These are phyloP conservation scores for Ochotona curzoniae DNA, from an alignment of 2,113 vertebrate species.

Conservation along the genomic window DNA sequence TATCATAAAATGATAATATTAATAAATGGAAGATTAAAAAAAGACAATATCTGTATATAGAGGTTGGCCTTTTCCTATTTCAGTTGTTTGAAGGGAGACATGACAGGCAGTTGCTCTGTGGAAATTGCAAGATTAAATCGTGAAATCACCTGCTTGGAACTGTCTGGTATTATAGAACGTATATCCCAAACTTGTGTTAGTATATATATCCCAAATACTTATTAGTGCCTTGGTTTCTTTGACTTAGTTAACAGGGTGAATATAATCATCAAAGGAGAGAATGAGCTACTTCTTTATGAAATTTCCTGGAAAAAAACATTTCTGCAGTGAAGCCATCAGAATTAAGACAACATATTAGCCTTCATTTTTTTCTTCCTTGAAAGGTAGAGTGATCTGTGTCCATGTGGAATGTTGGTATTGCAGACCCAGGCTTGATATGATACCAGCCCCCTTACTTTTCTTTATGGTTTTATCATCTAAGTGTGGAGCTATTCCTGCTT, in stretches of 20 bases:
- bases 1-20: no score
- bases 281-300: slow-evolving; percentile 16
- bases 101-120: slow-evolving; percentile 26
- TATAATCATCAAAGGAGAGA: slow-evolving; percentile 2
- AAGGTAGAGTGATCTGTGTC: no score
- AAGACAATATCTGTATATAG: background rate
- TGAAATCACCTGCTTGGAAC: slow-evolving; percentile 1
- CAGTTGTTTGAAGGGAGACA: slow-evolving; percentile 1
- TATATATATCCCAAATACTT: no score
- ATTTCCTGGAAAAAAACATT: slow-evolving; percentile 55
- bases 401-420: no score
- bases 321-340: background rate
- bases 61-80: slow-evolving; percentile 45
- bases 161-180: slow-evolving; percentile 16
- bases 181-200: background rate
- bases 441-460: slow-evolving; percentile 25
- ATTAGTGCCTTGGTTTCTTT: slow-evolving; percentile 5
- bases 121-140: slow-evolving; percentile 7
- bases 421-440: background rate
- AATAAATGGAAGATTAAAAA: no score
- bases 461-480: slow-evolving; percentile 6
- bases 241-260: slow-evolving; percentile 25
- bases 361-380: background rate
- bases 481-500: background rate
- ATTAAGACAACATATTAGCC: background rate